Conservation (phyloP, 1,140 invertebrate genomes). For the Pectinophora gossypiella region DNA sequence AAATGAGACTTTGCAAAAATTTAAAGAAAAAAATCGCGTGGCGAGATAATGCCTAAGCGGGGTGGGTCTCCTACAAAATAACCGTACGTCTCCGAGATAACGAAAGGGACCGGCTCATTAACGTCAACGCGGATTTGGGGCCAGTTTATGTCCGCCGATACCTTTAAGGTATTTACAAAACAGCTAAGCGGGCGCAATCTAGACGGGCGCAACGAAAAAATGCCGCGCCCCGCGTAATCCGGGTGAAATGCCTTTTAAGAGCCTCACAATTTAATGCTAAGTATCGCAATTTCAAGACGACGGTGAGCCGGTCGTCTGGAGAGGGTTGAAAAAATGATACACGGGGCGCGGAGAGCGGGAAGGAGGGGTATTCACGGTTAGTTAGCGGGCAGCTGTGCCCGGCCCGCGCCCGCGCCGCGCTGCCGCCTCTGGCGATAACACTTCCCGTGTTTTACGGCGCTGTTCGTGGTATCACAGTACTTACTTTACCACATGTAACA, state of each 20-base stretch:
- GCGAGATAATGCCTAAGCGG: conserved; percentile 43
- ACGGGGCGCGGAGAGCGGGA: conserved; percentile 25
- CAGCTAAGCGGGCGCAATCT: conserved; percentile 51
- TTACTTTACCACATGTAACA: no score
- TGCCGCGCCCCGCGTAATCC: conserved; percentile 44
- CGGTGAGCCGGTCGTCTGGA: conserved; percentile 39
- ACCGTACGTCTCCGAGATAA: conserved; percentile 60
- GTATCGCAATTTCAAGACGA: conserved; percentile 63
- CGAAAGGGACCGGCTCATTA: conserved; percentile 59
- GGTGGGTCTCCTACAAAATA: conserved; percentile 29
- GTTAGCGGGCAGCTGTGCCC: conserved; percentile 57
- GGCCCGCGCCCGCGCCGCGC: conserved; percentile 10
- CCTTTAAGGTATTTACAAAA: conserved; percentile 67
- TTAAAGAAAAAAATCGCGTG: conserved; percentile 33
- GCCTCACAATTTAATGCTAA: conserved; percentile 68
- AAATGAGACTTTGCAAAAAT: conserved; percentile 47
- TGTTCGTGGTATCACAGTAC: background rate
- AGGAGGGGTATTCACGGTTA: conserved; percentile 50
- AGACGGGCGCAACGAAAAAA: conserved; percentile 48
- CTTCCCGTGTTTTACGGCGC: conserved; percentile 53
- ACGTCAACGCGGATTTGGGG: conserved; percentile 52
- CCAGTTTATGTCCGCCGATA: conserved; percentile 59
- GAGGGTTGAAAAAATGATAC: conserved; percentile 68
- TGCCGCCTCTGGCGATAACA: conserved; percentile 35
- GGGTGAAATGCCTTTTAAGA: conserved; percentile 53